Percentiles rank a stretch among this genome's conserved stretches.
Evolutionary conservation across 1,140 invertebrate species (phyloP).

Genomic region (Eufriesea mexicana): DNA sequence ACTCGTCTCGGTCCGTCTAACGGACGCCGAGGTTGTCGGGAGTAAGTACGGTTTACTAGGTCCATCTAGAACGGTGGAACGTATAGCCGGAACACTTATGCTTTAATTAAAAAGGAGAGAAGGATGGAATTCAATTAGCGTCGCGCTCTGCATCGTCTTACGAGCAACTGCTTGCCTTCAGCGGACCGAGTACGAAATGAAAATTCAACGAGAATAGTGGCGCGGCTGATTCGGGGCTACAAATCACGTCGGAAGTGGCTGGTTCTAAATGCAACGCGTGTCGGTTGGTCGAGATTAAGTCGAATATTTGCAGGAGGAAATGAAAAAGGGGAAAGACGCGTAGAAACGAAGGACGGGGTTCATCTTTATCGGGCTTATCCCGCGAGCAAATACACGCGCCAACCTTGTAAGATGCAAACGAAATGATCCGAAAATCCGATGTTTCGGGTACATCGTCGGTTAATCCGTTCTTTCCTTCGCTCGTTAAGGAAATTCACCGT

Average conservation of each 20-base stretch:
- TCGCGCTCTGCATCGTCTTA: slow-evolving; percentile 9
- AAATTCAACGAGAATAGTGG: slow-evolving; percentile 22
- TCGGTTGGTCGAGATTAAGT: not conserved
- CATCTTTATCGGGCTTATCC: not conserved
- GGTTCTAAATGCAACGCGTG: not conserved
- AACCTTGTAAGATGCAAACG: not conserved
- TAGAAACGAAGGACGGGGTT: not conserved
- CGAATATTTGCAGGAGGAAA: not conserved
- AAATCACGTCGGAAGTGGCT: slow-evolving; percentile 13
- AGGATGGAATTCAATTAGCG: slow-evolving; percentile 49
- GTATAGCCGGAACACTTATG: slow-evolving; percentile 7
- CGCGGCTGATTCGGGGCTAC: not conserved
- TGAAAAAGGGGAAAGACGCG: not conserved
- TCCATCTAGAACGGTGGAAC: not conserved
- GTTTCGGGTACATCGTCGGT: slow-evolving; percentile 11
- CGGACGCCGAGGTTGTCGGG: not conserved
- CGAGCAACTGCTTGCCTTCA: not conserved
- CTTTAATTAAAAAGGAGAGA: slow-evolving; percentile 49
- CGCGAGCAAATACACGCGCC: not conserved
- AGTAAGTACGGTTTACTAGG: not conserved
- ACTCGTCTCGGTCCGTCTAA: not conserved
- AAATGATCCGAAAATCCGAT: not conserved
- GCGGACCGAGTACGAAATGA: slow-evolving; percentile 3
- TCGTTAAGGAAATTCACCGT: slow-evolving; percentile 38
- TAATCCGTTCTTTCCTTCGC: slow-evolving; percentile 38